Evolutionary conservation across 2,888 invertebrate genomes (phyloP).

Genomic region (Andrena trimmerana): DNA sequence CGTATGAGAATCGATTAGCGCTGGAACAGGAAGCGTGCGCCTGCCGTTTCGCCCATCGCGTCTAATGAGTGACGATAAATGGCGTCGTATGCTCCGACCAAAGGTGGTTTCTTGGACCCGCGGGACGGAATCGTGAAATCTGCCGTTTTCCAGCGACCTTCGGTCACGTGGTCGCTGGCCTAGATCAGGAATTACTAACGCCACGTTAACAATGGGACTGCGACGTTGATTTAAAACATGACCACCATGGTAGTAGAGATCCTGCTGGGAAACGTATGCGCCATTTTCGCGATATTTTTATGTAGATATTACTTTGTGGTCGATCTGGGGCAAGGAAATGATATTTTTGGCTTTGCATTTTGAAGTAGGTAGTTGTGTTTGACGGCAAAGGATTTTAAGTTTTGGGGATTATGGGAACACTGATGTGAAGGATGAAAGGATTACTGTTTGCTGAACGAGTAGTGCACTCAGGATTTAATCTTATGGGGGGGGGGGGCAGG

Average conservation of each 20-base stretch:
- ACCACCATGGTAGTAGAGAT: slow-evolving; percentile 15
- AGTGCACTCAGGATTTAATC: no score
- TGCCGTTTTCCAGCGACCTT: not conserved
- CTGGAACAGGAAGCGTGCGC: slow-evolving; percentile 20
- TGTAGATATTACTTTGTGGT: no score
- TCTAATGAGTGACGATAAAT: slow-evolving; percentile 26
- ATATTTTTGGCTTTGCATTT: no score
- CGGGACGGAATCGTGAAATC: not conserved
- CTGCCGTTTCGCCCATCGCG: slow-evolving; percentile 22
- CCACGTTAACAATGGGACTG: slow-evolving; percentile 30
- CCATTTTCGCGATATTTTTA: not conserved
- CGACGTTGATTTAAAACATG: slow-evolving; percentile 27
- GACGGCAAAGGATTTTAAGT: no score
- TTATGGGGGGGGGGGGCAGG: no score
- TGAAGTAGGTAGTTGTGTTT: no score
- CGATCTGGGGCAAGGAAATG: no score
- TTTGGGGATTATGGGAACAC: no score
- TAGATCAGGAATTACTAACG: slow-evolving; percentile 40
- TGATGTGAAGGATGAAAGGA: no score
- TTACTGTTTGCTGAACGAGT: no score
- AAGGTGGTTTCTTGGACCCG: not conserved
- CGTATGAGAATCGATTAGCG: slow-evolving; percentile 61
- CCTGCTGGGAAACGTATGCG: slow-evolving; percentile 1
- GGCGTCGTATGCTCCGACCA: no score
- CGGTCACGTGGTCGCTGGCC: slow-evolving; percentile 38